phyloP scores from a whole-genome alignment of 2,888 invertebrate species.

The Andrena trimmerana region DNA sequence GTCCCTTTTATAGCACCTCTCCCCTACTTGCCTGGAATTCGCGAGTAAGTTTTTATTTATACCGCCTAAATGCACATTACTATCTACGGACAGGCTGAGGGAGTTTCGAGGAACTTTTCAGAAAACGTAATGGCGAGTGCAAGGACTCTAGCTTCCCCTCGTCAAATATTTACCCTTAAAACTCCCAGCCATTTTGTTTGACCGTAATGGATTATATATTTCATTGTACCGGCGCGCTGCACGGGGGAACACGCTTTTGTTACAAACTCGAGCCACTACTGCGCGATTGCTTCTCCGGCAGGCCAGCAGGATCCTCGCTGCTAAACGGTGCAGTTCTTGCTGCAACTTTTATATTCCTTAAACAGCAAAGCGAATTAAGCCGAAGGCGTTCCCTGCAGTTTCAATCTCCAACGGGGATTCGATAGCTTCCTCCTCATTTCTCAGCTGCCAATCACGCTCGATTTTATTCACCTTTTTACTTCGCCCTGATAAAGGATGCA shows the following conservation, averaged over 20 bases:
- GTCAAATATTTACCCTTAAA: slow-evolving; percentile 68
- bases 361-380: background rate
- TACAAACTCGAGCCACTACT: background rate
- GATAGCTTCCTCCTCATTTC: background rate
- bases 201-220: slow-evolving; percentile 40
- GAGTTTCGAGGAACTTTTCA: slow-evolving; percentile 64
- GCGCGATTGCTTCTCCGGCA: slow-evolving; percentile 4
- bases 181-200: slow-evolving; percentile 33
- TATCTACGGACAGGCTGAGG: slow-evolving; percentile 58
- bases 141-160: slow-evolving; percentile 53
- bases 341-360: background rate
- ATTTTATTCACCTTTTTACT: slow-evolving; percentile 19
- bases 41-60: slow-evolving; percentile 70
- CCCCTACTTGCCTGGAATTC: slow-evolving; percentile 42
- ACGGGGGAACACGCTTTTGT: slow-evolving; percentile 10
- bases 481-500: background rate
- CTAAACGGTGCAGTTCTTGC: slow-evolving; percentile 8
- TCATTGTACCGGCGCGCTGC: slow-evolving; percentile 7
- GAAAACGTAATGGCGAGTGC: slow-evolving; percentile 66
- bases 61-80: slow-evolving; percentile 68
- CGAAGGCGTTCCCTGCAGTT: background rate
- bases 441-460: slow-evolving; percentile 31
- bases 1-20: too few relatives aligned
- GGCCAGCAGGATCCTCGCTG: background rate
- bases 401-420: background rate